These are phyloP conservation scores for Sebastes hubbsi DNA, from an alignment of 2,797 vertebrate species.

Conservation along the genomic window DNA sequence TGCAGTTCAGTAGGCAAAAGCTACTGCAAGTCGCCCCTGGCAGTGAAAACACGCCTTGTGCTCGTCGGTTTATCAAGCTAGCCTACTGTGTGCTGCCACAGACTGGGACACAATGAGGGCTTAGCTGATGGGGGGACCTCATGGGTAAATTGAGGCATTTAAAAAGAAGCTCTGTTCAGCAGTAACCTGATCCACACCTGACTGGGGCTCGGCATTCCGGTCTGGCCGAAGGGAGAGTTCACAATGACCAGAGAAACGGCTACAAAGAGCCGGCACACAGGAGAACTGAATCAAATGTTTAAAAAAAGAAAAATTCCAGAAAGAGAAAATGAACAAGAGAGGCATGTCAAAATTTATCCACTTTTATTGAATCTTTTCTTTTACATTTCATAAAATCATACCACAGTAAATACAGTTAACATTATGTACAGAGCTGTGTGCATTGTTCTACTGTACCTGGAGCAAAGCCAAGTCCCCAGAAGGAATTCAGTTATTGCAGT, in stretches of 20 bases:
- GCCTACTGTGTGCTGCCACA: constrained; percentile 50
- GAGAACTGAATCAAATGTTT: background rate
- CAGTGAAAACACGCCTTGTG: constrained; percentile 61
- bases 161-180: constrained; percentile 86
- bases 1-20: constrained; percentile 11
- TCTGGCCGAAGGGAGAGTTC: constrained; percentile 70
- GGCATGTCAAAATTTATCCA: constrained; percentile 1
- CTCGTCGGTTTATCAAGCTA: constrained; percentile 49
- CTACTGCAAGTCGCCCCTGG: constrained; percentile 27
- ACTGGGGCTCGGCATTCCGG: constrained; percentile 80
- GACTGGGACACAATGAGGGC: constrained; percentile 77
- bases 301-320: background rate
- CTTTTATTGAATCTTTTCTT: constrained; percentile 58
- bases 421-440: constrained; percentile 6
- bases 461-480: constrained; percentile 27
- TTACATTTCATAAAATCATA: constrained; percentile 20
- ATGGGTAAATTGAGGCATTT: constrained; percentile 82
- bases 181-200: constrained; percentile 84
- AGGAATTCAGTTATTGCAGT: constrained; percentile 62
- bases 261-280: constrained; percentile 43
- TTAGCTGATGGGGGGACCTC: constrained; percentile 76
- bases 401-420: constrained; percentile 12
- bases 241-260: constrained; percentile 66
- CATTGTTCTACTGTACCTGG: constrained; percentile 44
- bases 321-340: constrained; percentile 24